Evolutionary conservation across 2,888 invertebrate species (phyloP), one percentile per base, ranked within the genome.

Genomic region (Yponomeuta malinellus): DNA sequence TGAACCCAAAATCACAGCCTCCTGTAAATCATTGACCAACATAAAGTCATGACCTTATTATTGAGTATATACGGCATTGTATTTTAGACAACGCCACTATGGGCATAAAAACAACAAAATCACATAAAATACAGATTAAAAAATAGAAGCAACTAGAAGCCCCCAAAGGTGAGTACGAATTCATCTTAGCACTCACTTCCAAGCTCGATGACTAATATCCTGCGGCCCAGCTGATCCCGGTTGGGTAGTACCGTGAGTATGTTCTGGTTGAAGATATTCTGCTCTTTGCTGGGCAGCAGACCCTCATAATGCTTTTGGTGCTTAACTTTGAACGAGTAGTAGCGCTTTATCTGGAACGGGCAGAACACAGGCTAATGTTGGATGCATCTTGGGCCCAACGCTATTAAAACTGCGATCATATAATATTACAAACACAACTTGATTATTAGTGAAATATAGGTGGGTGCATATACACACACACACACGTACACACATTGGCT

Each of bases 301-400:
- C 93, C 94, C 3, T 95, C 93, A 83, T 96, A 97, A 23, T 95
- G 93, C 76, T 95, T 94, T 70, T 93, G 81, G 81, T 97, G 96
- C 81, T 97, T 97, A 70, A 94, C 85, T 87, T 96, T 96, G 83
- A 97, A 97, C n/a, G 92, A 92, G 86, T 96, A 97, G 83, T 97
- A 97, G 70, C 95, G 93, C 86, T 96, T 96, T 71, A 96, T 94
- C 96, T 96, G 87, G 64, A 93, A 81, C 23, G 12, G 10, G 64
- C 15, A 65, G 15, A 43, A 43, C 63, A 23, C 43, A 59, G 31
- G 70, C 37, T 59, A 76, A 67, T 68, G 33, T 29, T 43, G 43
- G 1, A 15, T 59, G 52, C 15, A 59, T 15, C 23, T 15, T 15
- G 12, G 15, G 4, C 15, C 52, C 2, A 15, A 59, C 15, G 15